Evolutionary conservation across 2,113 vertebrate genomes (phyloP), one percentile per base, ranked within the genome.

Genomic region (Empidonax traillii): DNA sequence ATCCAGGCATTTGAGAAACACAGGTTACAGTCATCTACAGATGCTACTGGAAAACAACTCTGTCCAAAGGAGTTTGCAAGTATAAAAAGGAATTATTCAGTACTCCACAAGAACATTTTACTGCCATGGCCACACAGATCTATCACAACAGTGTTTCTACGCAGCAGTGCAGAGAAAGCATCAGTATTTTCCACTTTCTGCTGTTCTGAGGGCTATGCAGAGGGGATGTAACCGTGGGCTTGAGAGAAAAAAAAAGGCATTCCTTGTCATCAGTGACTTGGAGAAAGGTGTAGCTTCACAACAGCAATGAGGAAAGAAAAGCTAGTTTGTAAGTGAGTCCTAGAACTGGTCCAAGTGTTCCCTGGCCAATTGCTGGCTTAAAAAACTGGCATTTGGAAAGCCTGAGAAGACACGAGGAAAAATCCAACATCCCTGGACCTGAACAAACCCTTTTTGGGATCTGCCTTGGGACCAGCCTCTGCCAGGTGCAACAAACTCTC

Each of bases 381-480:
- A 17, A 35, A 75, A 75, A 9, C 24, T 28, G 72, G 8, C 39
- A 31, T 37, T 44, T 68, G 53, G 30, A 72, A 33, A 68, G 53
- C 6, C 44, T 27, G 49, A 51, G 58, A 15, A 35, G n/a, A 41
- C 13, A 11, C 0, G 12, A 37, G 62, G 12, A 28, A 30, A 41
- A 49, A 3, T 8, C 35, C 28, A 27, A 1, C 3, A 0, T 23
- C 33, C 25, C 72, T 21, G 31, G 3, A 5, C 12, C 43, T 8
- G 30, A 13, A 4, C 33, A 3, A 3, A 5, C 12, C 16, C 3
- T 0, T 2, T 2, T 2, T 9, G 59, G 30, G 9, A 3, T 3
- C 8, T 47, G 78, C 14, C 73, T n/a, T 18, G 6, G 76, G 28
- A n/a, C 8, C 59, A 43, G 8, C 10, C 76, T 7, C 6, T 69